Base-by-base conservation (phyloP, 2,113 vertebrate species). In the Neogale vison region DNA sequence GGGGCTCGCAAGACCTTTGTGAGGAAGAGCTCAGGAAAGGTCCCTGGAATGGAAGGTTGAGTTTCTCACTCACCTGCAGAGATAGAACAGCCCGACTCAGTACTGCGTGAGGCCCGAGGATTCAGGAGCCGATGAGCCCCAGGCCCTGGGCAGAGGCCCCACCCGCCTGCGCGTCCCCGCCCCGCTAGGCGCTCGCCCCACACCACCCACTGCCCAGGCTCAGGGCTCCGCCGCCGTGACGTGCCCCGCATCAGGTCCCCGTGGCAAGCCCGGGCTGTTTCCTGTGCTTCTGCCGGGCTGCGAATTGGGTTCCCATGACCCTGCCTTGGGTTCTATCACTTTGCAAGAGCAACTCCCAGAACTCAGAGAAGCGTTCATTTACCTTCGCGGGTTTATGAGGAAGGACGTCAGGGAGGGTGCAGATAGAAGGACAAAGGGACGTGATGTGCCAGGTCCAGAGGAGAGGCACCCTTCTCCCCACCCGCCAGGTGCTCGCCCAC, bases 371-470 rank as follows among this genome's bases (percentile, higher is more conserved):
- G 5, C 4, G 0, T 7, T 17, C 11, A 36, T 10, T 9, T 26
- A 15, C 21, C n/a, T 15, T 10, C 13, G 24, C 2, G 1, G 0
- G 5, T 3, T 61, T 18, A 26, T 26, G 15, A 45, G 0, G 0
- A 45, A n/a, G 55, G 57, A 29, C 6, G 6, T 23, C 4, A 7
- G 1, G 6, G 11, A 45, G 63, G 29, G 1, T 1, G 4, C 63
- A 18, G 50, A 8, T 0, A 7, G 4, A 4, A 9, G n/a, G 2
- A 21, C 4, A 74, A 26, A 55, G 31, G 6, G 26, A 21, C 12
- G 14, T 39, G 13, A 0, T 0, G 21, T 7, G 18, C 2, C 18
- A 34, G 29, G 5, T 2, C 4, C 7, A 0, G 18, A 55, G n/a
- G 12, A 36, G 29, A 29, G 15, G 10, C n/a, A 3, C 67, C 31